Evolutionary conservation across 2,113 vertebrate species (phyloP).

Genomic region (Odontophorus gujanensis): DNA sequence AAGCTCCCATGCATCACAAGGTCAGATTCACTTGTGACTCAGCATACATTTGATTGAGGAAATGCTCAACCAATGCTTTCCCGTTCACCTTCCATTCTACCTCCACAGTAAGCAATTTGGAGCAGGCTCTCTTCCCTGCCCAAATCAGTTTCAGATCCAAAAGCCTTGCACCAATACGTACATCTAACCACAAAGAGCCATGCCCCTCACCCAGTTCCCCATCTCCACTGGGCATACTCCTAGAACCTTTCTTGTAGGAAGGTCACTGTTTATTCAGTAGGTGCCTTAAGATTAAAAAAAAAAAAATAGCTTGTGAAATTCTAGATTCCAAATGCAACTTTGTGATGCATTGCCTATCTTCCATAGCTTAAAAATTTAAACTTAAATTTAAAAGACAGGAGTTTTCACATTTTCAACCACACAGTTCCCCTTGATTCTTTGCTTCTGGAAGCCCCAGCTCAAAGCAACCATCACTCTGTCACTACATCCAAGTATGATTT

Average conservation of each 20-base stretch:
- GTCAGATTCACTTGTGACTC: not conserved
- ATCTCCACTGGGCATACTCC: not conserved
- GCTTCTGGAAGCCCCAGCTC: not conserved
- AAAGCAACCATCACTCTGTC: not conserved
- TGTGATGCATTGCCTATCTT: not conserved
- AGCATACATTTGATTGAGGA: not conserved
- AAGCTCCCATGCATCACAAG: not conserved
- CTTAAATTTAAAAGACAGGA: not conserved
- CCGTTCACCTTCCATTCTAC: not conserved
- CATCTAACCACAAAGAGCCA: not conserved
- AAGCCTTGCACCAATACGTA: not conserved
- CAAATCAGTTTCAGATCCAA: not conserved
- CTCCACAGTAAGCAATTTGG: not conserved
- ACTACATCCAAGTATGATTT: not conserved
- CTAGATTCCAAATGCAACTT: not conserved
- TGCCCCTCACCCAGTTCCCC: not conserved
- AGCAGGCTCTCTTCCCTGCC: not conserved
- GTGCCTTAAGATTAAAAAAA: not conserved
- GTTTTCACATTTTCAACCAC: not conserved
- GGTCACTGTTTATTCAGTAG: not conserved
- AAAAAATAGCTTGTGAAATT: not conserved
- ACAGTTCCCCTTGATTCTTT: not conserved
- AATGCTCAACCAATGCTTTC: not conserved
- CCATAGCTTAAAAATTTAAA: not conserved
- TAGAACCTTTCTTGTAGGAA: not conserved